Conservation (phyloP, 2,888 invertebrate species). For the Lumbricus terrestris region DNA sequence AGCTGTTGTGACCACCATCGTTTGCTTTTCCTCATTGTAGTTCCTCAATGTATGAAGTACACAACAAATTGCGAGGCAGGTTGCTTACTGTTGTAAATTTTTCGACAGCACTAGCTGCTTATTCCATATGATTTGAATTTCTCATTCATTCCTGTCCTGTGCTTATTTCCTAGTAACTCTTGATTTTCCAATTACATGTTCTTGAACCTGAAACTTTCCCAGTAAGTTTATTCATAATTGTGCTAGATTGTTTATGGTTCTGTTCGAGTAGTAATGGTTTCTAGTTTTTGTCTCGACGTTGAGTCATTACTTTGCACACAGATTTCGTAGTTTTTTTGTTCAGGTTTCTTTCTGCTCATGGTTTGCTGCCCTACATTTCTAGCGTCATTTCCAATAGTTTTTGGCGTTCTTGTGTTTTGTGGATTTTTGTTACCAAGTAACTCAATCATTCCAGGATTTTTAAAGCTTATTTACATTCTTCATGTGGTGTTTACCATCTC, state of each 20-base stretch:
- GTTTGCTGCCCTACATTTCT: background rate
- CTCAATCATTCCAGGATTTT: background rate
- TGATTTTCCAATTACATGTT: background rate
- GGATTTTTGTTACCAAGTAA: slow-evolving; percentile 3
- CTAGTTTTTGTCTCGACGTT: background rate
- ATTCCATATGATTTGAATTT: background rate
- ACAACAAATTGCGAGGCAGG: background rate
- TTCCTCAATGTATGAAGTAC: background rate
- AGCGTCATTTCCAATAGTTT: background rate
- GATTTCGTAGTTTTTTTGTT: background rate
- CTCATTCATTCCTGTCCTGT: background rate
- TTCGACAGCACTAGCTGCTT: background rate
- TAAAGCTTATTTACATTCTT: background rate
- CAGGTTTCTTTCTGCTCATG: background rate
- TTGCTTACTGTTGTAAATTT: background rate
- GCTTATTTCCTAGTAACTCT: background rate
- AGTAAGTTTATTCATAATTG: background rate
- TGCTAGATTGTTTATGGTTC: background rate
- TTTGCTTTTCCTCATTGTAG: background rate
- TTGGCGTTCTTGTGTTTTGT: background rate
- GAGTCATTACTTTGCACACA: background rate
- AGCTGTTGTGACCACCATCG: background rate
- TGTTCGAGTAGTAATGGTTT: background rate
- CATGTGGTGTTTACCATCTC: background rate
- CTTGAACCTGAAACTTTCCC: background rate